phyloP scores from a whole-genome alignment of 2,888 invertebrate species.

The Erebia epiphron region DNA sequence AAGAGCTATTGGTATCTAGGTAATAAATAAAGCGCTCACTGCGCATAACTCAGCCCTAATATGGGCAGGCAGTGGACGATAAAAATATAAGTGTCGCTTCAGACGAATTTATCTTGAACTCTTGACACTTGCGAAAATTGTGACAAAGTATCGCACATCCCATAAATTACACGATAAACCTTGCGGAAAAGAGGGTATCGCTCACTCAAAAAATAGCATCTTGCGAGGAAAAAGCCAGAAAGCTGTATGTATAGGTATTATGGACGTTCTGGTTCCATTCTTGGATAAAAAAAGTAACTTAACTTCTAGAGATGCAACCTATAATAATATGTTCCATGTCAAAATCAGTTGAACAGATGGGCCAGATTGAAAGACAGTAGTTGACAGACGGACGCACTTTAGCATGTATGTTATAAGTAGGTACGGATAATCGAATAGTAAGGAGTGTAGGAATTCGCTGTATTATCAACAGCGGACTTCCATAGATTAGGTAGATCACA shows the following conservation, averaged over 20 bases:
- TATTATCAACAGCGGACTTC: too few species aligned
- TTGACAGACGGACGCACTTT: too few species aligned
- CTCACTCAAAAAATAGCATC: not conserved
- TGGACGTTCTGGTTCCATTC: not conserved
- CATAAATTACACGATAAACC: not conserved
- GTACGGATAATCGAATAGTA: too few species aligned
- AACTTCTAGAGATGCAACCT: too few species aligned
- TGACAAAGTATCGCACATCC: not conserved
- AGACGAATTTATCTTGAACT: not conserved
- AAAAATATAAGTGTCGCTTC: not conserved
- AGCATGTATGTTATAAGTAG: too few species aligned
- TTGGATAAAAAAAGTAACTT: too few species aligned
- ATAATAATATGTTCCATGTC: too few species aligned
- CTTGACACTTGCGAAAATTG: not conserved
- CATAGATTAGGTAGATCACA: too few species aligned
- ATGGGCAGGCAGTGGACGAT: slow-evolving; percentile 4
- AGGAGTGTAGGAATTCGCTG: too few species aligned
- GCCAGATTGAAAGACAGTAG: too few species aligned
- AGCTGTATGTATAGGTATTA: not conserved
- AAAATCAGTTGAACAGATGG: too few species aligned
- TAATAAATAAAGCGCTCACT: slow-evolving; percentile 9
- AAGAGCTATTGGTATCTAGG: not conserved
- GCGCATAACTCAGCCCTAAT: slow-evolving; percentile 9
- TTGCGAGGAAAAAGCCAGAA: not conserved
- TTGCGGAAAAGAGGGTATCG: not conserved